Conservation (phyloP, 2,888 invertebrate species). For the Heliconius ismenius region DNA sequence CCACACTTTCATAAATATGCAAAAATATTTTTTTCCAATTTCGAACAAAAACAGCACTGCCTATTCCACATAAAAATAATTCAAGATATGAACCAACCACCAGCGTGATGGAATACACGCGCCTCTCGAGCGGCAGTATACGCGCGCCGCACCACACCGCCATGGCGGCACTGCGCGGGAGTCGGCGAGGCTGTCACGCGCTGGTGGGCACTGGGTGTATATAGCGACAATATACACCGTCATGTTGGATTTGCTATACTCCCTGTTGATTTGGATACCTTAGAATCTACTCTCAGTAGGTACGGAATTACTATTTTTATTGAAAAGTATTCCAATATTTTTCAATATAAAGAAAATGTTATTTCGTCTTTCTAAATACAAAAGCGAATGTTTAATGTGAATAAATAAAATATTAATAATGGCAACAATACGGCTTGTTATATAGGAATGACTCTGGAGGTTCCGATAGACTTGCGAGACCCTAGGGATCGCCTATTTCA, state of each 20-base stretch:
- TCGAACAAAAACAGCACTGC: not conserved
- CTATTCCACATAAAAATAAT: not conserved
- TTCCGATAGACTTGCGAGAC: not conserved
- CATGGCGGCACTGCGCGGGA: constrained; percentile 70
- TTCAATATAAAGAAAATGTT: no score
- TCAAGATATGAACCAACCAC: constrained; percentile 64
- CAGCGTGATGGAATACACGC: constrained; percentile 75
- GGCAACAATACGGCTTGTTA: not conserved
- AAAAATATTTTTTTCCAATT: not conserved
- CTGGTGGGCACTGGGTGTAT: constrained; percentile 40
- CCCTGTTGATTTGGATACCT: constrained; percentile 9
- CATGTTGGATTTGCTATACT: constrained; percentile 39
- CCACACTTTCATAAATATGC: not conserved
- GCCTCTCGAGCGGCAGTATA: constrained; percentile 73
- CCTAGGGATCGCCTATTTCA: not conserved
- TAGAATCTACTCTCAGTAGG: not conserved
- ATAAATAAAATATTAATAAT: no score
- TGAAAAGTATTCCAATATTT: not conserved
- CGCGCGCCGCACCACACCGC: constrained; percentile 81
- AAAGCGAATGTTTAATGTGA: not conserved
- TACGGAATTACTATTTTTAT: not conserved
- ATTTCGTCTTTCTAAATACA: no score
- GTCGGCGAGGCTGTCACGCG: constrained; percentile 54
- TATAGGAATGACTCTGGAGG: not conserved
- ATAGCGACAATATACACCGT: constrained; percentile 45